phyloP scores from a whole-genome alignment of 2,888 invertebrate species.

The Baccha elongata region DNA sequence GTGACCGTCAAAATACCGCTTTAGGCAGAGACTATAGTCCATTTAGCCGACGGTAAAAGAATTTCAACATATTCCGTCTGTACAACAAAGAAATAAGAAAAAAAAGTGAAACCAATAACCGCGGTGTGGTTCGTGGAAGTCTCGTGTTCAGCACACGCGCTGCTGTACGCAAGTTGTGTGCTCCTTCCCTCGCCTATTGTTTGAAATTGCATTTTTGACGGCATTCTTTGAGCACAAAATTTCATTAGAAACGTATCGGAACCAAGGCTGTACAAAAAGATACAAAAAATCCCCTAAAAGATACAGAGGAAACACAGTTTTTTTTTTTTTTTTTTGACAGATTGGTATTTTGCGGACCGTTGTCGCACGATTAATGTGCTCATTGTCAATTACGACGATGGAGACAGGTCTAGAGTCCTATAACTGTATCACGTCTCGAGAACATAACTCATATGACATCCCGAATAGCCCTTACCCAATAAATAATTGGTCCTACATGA shows the following conservation, averaged over 20 bases:
- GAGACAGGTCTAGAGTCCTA: constrained; percentile 6
- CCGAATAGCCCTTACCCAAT: constrained; percentile 22
- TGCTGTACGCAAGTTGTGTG: constrained; percentile 75
- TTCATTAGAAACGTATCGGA: constrained; percentile 69
- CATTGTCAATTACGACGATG: constrained; percentile 65
- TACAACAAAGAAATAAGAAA: constrained; percentile 6
- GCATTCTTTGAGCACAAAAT: constrained; percentile 73
- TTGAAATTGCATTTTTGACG: constrained; percentile 72
- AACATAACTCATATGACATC: constrained; percentile 67
- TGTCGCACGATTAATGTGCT: constrained; percentile 68
- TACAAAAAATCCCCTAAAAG: constrained; percentile 13
- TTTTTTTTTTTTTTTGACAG: constrained; percentile 42
- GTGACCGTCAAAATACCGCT: constrained; percentile 72
- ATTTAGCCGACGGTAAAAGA: constrained; percentile 69
- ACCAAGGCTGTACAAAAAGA: constrained; percentile 11
- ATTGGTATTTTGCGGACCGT: constrained; percentile 57
- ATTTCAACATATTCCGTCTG: too few relatives aligned
- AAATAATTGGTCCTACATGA: constrained; percentile 69
- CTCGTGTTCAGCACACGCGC: constrained; percentile 83
- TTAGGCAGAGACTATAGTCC: constrained; percentile 39
- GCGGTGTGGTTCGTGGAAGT: constrained; percentile 80
- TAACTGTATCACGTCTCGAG: constrained; percentile 62
- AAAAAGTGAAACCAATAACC: constrained; percentile 68
- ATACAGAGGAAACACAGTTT: constrained; percentile 1
- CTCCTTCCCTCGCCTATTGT: constrained; percentile 64